Evolutionary conservation across 2,888 invertebrate species (phyloP).

Genomic region (Lottia gigantea): DNA sequence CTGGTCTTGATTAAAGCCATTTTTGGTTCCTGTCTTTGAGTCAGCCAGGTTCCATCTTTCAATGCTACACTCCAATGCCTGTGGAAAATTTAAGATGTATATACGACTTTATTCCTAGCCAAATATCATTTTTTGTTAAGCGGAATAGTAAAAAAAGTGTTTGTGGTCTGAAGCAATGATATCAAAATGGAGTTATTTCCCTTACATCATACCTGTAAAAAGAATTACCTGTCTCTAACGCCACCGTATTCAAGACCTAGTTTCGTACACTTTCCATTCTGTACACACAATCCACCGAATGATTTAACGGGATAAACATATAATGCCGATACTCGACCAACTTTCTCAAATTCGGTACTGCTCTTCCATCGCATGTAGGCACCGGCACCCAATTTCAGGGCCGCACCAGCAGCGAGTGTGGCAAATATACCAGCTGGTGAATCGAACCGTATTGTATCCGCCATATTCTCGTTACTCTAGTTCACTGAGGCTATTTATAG

Average conservation of each 20-base stretch:
- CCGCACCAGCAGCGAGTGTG: slow-evolving; percentile 31
- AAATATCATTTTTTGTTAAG: too few relatives aligned
- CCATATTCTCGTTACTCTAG: too few relatives aligned
- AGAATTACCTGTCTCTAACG: slow-evolving; percentile 48
- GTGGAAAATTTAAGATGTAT: slow-evolving; percentile 13
- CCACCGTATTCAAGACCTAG: slow-evolving; percentile 38
- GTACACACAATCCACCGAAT: slow-evolving; percentile 40
- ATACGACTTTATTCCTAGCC: background rate
- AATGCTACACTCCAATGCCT: slow-evolving; percentile 49
- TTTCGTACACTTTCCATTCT: slow-evolving; percentile 33
- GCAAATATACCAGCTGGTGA: slow-evolving; percentile 28
- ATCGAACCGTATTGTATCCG: slow-evolving; percentile 11
- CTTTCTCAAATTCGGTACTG: slow-evolving; percentile 23
- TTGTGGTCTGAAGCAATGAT: background rate
- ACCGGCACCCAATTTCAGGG: slow-evolving; percentile 26
- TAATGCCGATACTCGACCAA: slow-evolving; percentile 47
- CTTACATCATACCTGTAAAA: background rate
- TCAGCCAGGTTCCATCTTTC: slow-evolving; percentile 41
- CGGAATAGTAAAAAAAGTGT: slow-evolving; percentile 3
- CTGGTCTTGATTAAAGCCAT: slow-evolving; percentile 45
- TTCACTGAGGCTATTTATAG: too few relatives aligned
- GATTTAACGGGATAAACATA: slow-evolving; percentile 54
- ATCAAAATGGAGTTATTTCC: background rate
- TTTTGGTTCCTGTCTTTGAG: slow-evolving; percentile 44
- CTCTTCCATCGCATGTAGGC: slow-evolving; percentile 20